Conservation (phyloP, 2,113 vertebrate genomes). For the Erythrolamprus reginae region DNA sequence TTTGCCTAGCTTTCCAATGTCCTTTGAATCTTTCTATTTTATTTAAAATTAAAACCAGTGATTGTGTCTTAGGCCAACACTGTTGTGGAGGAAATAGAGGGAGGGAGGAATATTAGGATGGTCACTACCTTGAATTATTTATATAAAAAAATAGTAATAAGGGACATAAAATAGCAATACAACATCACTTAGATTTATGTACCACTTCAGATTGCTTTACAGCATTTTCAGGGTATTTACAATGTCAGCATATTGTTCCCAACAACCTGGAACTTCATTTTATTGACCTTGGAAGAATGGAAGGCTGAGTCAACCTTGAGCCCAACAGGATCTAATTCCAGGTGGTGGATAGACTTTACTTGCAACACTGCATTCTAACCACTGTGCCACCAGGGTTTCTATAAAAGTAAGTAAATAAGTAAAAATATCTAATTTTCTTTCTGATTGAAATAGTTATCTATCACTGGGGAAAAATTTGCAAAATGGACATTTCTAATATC, state of each 20-base stretch:
- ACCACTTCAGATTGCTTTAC: neutral
- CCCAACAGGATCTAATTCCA: neutral
- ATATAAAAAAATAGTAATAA: neutral
- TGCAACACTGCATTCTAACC: neutral
- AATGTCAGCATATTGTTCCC: too few relatives aligned
- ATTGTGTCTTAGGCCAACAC: neutral
- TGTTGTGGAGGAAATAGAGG: neutral
- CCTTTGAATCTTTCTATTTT: neutral
- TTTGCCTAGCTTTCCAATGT: neutral
- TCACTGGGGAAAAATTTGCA: neutral
- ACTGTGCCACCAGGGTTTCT: neutral
- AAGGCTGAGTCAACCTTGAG: neutral
- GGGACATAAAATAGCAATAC: neutral
- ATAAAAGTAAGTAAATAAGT: neutral
- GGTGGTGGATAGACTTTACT: neutral
- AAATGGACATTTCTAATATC: neutral
- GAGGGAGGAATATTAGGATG: neutral
- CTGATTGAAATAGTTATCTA: neutral
- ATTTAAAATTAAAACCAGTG: neutral
- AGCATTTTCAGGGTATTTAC: neutral
- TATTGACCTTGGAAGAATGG: neutral
- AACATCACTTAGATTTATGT: neutral
- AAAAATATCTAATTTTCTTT: neutral
- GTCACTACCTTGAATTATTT: neutral
- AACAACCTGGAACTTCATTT: neutral